These are phyloP conservation scores for Microcebus jonahi DNA, from an alignment of 2,113 vertebrate genomes.

Conservation along the genomic window DNA sequence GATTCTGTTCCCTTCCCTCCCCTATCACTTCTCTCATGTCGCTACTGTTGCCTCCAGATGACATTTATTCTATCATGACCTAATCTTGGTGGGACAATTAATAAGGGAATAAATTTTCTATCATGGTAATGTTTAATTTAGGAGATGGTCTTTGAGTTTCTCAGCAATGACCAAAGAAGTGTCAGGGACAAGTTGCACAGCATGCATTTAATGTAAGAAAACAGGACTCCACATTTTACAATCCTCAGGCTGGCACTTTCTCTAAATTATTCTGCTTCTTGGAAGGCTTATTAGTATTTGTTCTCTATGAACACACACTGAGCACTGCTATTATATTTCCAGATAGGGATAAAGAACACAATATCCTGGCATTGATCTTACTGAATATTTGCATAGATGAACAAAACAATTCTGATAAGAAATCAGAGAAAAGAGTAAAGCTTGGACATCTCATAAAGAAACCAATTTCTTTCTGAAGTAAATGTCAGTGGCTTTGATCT, in stretches of 20 bases:
- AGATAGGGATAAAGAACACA: background rate
- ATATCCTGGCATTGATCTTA: background rate
- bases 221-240: background rate
- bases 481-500: slow-evolving; percentile 31
- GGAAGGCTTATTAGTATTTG: background rate
- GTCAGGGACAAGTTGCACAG: background rate
- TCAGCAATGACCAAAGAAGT: background rate
- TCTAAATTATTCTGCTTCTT: slow-evolving; percentile 4
- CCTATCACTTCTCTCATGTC: background rate
- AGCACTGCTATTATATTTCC: background rate
- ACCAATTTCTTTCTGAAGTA: background rate
- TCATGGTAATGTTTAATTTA: background rate
- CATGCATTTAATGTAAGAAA: background rate
- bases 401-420: slow-evolving; percentile 7
- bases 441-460: slow-evolving; percentile 35
- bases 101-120: background rate
- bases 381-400: background rate
- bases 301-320: background rate
- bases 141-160: background rate
- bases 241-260: background rate
- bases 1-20: rapidly evolving
- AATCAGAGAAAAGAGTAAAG: background rate
- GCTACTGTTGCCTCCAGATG: background rate
- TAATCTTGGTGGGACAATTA: background rate
- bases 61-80: background rate